These are phyloP conservation scores for Aurelia aurita complex sp. Pacific DNA, from an alignment of 30 jellyfish, hydroid and myxozoan genomes.

Conservation along the genomic window DNA sequence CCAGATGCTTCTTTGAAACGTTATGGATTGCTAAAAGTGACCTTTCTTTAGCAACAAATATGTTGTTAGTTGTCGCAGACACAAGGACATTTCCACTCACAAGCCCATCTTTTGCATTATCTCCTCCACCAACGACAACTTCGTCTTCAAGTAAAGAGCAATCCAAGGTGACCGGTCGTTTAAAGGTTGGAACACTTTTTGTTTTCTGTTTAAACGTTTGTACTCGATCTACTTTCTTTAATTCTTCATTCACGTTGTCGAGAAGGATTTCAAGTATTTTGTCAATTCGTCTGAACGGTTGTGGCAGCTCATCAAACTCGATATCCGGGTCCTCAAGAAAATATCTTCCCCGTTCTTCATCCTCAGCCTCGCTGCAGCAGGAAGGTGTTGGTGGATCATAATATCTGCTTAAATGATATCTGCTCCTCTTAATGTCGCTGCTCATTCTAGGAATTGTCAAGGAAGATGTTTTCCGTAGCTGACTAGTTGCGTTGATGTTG, in stretches of 20 bases:
- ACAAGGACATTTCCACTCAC: not conserved
- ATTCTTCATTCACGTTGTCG: constrained; percentile 27
- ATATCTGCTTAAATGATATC: not conserved
- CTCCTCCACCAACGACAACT: not conserved
- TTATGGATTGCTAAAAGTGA: constrained; percentile 1
- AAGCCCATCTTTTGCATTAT: not conserved
- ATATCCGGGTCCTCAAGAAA: constrained; percentile 41
- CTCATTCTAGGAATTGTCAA: too few relatives aligned
- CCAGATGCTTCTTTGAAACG: constrained; percentile 14
- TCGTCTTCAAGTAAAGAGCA: constrained; percentile 16
- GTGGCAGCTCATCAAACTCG: constrained; percentile 64
- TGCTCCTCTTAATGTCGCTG: not conserved
- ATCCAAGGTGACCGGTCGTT: constrained; percentile 1
- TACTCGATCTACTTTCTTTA: constrained; percentile 31
- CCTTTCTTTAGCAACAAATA: constrained; percentile 29
- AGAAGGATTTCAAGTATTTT: constrained; percentile 14
- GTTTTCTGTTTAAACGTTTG: constrained; percentile 8
- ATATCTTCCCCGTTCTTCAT: constrained; percentile 36
- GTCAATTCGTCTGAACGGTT: constrained; percentile 47
- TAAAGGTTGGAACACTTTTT: constrained; percentile 23
- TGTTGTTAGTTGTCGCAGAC: constrained; percentile 7
- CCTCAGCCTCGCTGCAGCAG: constrained; percentile 49
- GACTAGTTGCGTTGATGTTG: too few relatives aligned
- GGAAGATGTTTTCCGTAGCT: too few relatives aligned
- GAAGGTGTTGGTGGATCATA: constrained; percentile 70